Conservation (phyloP, 2,797 vertebrate genomes). For the Nothura maculosa region DNA sequence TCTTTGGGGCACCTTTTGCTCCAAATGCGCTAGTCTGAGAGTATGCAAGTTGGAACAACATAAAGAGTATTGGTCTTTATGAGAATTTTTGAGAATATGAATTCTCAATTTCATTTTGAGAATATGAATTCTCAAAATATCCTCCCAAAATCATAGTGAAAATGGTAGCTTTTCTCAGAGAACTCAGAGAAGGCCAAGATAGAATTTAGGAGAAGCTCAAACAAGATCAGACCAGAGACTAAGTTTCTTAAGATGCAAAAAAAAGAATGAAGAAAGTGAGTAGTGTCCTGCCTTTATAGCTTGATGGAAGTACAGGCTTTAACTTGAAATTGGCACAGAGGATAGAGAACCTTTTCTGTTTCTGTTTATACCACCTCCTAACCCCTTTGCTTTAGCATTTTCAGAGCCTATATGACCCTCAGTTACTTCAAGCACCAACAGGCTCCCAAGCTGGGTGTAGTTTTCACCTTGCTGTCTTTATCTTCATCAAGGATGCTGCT, state of each 20-base stretch:
- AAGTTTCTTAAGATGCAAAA: background rate
- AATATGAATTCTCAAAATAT: background rate
- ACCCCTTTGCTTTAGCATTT: background rate
- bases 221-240: background rate
- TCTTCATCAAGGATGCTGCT: background rate
- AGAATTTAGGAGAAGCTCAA: background rate
- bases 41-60: background rate
- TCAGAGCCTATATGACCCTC: background rate
- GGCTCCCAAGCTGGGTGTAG: background rate
- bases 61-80: background rate
- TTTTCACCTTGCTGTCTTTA: background rate
- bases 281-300: background rate
- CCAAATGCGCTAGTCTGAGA: background rate
- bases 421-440: background rate
- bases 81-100: background rate
- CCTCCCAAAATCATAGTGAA: background rate
- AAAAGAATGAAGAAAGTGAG: background rate
- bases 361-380: background rate
- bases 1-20: background rate
- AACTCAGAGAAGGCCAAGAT: background rate
- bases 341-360: background rate
- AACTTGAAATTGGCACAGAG: background rate
- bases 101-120: background rate
- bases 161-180: background rate
- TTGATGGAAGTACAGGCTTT: background rate